Conservation (phyloP, 2,113 vertebrate species). For the Sinocyclocheilus rhinocerous region DNA sequence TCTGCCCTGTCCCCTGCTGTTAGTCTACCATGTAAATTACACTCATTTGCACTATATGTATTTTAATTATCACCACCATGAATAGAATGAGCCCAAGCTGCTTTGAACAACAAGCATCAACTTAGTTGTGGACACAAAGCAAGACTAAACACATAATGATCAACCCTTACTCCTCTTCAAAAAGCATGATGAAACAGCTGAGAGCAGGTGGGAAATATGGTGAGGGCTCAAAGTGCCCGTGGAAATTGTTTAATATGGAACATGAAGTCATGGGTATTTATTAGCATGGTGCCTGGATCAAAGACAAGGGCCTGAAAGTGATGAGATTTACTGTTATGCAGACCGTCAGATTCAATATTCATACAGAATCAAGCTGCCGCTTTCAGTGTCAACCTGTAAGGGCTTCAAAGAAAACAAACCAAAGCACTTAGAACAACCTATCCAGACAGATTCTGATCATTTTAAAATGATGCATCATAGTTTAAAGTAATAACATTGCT, state of each 20-base stretch:
- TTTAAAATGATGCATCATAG: background rate
- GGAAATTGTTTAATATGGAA: background rate
- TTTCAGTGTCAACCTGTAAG: slow-evolving; percentile 29
- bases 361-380: slow-evolving; percentile 12
- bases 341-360: slow-evolving; percentile 30
- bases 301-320: background rate
- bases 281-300: background rate
- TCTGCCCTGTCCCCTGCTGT: background rate
- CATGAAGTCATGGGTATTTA: background rate
- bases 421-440: background rate
- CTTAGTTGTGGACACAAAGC: background rate
- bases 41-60: slow-evolving; percentile 41
- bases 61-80: slow-evolving; percentile 46
- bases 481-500: slow-evolving; percentile 4
- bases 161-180: background rate
- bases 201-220: background rate
- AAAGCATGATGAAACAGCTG: background rate
- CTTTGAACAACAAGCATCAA: slow-evolving; percentile 22
- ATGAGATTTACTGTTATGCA: slow-evolving; percentile 2
- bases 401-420: slow-evolving; percentile 19
- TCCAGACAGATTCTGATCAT: background rate
- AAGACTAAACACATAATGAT: slow-evolving; percentile 6
- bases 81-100: background rate
- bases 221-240: background rate
- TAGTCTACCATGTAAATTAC: background rate